These are phyloP conservation scores for Spheniscus humboldti DNA, from an alignment of 2,797 vertebrate species.

Conservation along the genomic window DNA sequence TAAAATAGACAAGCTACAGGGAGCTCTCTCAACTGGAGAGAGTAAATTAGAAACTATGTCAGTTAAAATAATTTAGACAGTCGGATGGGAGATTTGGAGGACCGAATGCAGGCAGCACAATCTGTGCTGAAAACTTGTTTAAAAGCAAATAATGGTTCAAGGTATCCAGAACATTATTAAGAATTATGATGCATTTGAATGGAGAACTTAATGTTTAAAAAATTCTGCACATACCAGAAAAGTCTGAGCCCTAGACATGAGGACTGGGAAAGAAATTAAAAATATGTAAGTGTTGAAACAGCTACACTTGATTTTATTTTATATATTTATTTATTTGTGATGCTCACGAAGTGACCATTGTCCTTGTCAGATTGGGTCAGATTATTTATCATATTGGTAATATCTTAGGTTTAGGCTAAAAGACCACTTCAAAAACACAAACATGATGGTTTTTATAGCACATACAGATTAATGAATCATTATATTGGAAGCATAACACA, in stretches of 20 bases:
- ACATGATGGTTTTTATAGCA: not conserved
- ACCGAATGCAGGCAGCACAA: constrained; percentile 44
- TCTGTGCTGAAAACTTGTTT: constrained; percentile 51
- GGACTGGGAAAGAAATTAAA: not conserved
- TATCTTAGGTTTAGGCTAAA: not conserved
- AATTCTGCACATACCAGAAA: not conserved
- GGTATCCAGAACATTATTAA: constrained; percentile 51
- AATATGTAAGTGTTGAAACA: not conserved
- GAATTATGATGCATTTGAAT: constrained; percentile 49
- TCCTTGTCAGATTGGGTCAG: not conserved
- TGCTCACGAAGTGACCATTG: not conserved
- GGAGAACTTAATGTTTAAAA: constrained; percentile 48
- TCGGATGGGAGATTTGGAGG: constrained; percentile 63
- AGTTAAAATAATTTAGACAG: constrained; percentile 78
- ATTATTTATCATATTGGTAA: not conserved
- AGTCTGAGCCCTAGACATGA: not conserved
- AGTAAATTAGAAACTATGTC: constrained; percentile 78
- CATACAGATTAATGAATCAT: not conserved
- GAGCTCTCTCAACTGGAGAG: constrained; percentile 76
- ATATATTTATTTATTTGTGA: not conserved
- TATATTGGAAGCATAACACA: not conserved
- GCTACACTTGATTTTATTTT: not conserved
- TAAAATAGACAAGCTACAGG: constrained; percentile 76
- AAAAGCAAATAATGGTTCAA: constrained; percentile 53
- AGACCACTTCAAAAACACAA: not conserved